Percentiles rank a stretch among this genome's conserved stretches.
Conservation (phyloP, 2,113 vertebrate genomes). For the Reinhardtius hippoglossoides region DNA sequence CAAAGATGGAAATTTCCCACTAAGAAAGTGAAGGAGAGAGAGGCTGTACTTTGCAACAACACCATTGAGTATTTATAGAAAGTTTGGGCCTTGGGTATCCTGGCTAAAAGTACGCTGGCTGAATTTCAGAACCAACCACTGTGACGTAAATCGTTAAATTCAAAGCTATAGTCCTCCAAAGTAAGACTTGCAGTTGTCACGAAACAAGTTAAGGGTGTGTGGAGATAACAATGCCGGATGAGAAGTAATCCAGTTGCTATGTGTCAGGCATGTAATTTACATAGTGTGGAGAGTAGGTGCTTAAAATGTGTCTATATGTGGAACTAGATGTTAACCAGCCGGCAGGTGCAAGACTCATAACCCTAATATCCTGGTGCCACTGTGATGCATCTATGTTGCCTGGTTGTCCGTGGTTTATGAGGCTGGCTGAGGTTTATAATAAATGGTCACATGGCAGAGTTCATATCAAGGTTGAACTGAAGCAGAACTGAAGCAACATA, state of each 20-base stretch:
- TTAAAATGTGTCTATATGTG: conserved; percentile 28
- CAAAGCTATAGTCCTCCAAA: conserved; percentile 46
- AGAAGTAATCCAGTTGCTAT: conserved; percentile 31
- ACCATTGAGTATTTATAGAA: conserved; percentile 55
- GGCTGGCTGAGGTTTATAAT: conserved; percentile 19
- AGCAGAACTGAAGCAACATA: not conserved
- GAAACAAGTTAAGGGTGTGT: conserved; percentile 1
- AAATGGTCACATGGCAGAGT: conserved; percentile 5
- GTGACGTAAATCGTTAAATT: conserved; percentile 43
- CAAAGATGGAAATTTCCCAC: conserved; percentile 23
- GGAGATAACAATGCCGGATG: conserved; percentile 16
- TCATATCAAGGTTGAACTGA: conserved; percentile 11
- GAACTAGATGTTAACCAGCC: conserved; percentile 1
- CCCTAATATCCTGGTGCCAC: conserved; percentile 4
- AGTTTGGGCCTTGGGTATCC: conserved; percentile 41
- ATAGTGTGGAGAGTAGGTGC: conserved; percentile 20
- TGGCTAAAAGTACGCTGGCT: conserved; percentile 11
- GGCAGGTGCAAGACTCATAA: not conserved
- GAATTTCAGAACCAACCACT: conserved; percentile 26
- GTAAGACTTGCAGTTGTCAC: conserved; percentile 55
- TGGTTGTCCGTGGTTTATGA: conserved; percentile 8
- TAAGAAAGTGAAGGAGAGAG: conserved; percentile 33
- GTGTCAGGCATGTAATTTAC: conserved; percentile 20
- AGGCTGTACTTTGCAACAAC: conserved; percentile 44
- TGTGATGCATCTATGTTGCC: conserved; percentile 41